Evolutionary conservation across 2,888 invertebrate genomes (phyloP).

Genomic region (Scrobipalpa costella): DNA sequence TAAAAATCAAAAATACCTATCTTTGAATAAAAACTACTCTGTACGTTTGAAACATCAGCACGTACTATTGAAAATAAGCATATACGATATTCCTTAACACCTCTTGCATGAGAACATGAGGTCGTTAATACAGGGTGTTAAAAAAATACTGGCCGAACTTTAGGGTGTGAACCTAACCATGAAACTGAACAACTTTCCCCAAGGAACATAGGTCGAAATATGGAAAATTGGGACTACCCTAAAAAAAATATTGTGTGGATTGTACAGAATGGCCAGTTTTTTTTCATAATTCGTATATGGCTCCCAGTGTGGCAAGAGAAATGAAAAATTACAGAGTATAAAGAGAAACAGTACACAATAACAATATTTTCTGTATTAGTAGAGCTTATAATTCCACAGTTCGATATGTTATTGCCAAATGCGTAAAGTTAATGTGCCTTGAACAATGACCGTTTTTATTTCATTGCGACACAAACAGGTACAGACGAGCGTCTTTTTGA

Average conservation of each 20-base stretch:
- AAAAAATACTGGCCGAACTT: too few species aligned
- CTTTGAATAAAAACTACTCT: slow-evolving; percentile 1
- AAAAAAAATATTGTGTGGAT: too few species aligned
- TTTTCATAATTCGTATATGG: too few species aligned
- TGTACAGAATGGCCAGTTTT: too few species aligned
- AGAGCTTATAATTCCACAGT: slow-evolving; percentile 5
- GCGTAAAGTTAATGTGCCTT: slow-evolving; percentile 28
- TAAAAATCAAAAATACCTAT: too few species aligned
- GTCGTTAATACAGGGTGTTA: neutral
- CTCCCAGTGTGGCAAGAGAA: too few species aligned
- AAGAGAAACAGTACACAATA: neutral
- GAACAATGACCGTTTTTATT: slow-evolving; percentile 27
- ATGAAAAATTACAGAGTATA: neutral
- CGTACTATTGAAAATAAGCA: slow-evolving; percentile 23
- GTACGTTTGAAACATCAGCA: slow-evolving; percentile 5
- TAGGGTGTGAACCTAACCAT: too few species aligned
- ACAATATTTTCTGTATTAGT: neutral
- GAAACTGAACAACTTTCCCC: too few species aligned
- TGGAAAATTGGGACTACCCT: too few species aligned
- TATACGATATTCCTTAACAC: slow-evolving; percentile 20
- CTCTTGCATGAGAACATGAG: neutral
- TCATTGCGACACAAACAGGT: neutral
- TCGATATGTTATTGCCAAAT: slow-evolving; percentile 23
- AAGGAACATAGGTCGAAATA: too few species aligned
- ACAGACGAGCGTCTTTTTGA: slow-evolving; percentile 15